Conservation (phyloP, 1,140 invertebrate species). For the Cydia fagiglandana region DNA sequence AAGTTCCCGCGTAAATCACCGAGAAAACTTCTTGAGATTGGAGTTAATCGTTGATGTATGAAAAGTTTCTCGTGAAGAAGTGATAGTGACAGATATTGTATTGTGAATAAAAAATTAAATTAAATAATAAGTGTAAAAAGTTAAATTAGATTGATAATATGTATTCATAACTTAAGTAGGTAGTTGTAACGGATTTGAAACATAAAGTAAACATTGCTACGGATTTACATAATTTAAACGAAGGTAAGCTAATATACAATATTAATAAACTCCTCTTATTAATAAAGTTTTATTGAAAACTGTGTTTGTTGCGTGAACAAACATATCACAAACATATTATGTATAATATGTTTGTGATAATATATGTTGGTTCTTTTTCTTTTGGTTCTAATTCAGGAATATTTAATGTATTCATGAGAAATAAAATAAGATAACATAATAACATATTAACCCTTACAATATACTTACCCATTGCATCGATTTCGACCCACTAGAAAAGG, state of each 20-base stretch:
- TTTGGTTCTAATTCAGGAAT: too few relatives aligned
- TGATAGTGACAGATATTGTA: background rate
- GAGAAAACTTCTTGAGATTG: constrained; percentile 3
- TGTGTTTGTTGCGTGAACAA: too few relatives aligned
- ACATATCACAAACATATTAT: too few relatives aligned
- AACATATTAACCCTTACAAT: too few relatives aligned
- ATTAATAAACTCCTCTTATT: background rate
- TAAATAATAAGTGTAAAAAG: background rate
- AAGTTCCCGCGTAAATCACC: constrained; percentile 9
- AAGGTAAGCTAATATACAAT: background rate
- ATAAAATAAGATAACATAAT: too few relatives aligned
- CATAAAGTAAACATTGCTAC: background rate
- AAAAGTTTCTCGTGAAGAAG: background rate
- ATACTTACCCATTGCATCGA: too few relatives aligned
- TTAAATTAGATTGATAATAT: background rate
- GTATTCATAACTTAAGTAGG: background rate
- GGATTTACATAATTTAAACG: background rate
- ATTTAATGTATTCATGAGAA: too few relatives aligned
- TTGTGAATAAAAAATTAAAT: background rate
- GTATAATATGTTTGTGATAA: too few relatives aligned
- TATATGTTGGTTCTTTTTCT: too few relatives aligned
- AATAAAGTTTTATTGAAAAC: background rate
- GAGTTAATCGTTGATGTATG: background rate
- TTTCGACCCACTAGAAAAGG: too few relatives aligned
- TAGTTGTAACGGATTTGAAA: background rate